These are phyloP conservation scores for Vanessa tameamea DNA, from an alignment of 1,140 invertebrate species.

Conservation along the genomic window DNA sequence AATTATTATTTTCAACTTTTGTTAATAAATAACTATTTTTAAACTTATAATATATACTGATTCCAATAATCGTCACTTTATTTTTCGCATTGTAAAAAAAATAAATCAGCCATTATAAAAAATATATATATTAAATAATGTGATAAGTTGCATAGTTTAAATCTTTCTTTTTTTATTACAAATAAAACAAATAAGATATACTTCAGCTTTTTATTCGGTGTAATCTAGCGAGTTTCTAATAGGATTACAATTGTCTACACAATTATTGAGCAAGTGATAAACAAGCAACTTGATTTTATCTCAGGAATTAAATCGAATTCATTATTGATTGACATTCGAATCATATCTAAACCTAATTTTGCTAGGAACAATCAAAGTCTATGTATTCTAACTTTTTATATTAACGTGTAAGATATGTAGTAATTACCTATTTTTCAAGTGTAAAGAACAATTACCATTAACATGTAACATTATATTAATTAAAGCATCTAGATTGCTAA, in stretches of 20 bases:
- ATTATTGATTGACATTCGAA: background rate
- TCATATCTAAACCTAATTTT: background rate
- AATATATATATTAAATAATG: no score
- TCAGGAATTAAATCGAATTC: background rate
- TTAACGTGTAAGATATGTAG: slow-evolving; percentile 5
- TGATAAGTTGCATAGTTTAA: background rate
- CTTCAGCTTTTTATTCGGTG: background rate
- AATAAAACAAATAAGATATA: background rate
- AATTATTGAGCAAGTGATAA: slow-evolving; percentile 10
- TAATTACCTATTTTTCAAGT: background rate
- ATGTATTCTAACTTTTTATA: background rate
- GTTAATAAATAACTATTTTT: no score
- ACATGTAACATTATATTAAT: slow-evolving; percentile 2
- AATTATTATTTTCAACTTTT: no score
- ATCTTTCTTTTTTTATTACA: background rate
- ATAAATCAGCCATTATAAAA: no score
- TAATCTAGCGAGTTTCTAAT: background rate
- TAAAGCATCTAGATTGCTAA: slow-evolving; percentile 16
- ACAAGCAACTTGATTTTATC: background rate
- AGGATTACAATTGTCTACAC: background rate
- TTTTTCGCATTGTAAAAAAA: no score
- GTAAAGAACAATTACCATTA: background rate
- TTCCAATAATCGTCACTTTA: no score
- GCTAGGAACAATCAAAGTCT: slow-evolving; percentile 9
- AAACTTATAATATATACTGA: no score